Evolutionary conservation across 2,888 invertebrate genomes (phyloP), one percentile per base, ranked within the genome.

Genomic region (Acleris emargana): DNA sequence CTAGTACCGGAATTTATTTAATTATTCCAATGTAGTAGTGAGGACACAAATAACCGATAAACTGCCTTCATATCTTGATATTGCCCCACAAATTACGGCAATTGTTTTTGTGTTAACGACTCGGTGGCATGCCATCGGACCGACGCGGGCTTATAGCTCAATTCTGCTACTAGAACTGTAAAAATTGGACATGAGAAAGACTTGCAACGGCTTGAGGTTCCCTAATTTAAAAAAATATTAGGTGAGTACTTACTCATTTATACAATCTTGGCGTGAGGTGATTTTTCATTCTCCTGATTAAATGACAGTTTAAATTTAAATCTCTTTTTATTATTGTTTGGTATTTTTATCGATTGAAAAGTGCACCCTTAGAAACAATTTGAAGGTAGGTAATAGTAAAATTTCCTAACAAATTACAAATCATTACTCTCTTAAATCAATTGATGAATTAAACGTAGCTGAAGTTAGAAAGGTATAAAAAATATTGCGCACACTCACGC

Each of bases 61-160:
- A 84, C 77, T 76, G 76, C 72, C 73, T 67, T 74, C 76, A 74
- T 83, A 82, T 83, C 82, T 77, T 76, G 79, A 86, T 88, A 84
- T 80, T 73, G 81, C 75, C 74, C 76, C 84, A 82, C 82, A 83
- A 86, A 87, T 88, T 84, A 86, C 83, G 76, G 79, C 86, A 87
- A 88, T 87, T 82, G 86, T 81, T 84, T 76, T 72, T 76, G 73
- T 77, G 80, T 82, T 89, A 86, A 89, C 84, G 82, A 80, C 78
- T 68, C 67, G 64, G 69, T 72, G 75, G 71, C 87, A 88, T 81
- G 87, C 85, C 59, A 86, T n/a, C 60, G 60, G 61, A 57, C 59
- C 17, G 18, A 18, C 45, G 45, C 57, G 57, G n/a, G 45, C 57
- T 66, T 57, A 66, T 61, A 61, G 61, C 66, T 66, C 57, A 66